Evolutionary conservation across 1,140 invertebrate genomes (phyloP).

Genomic region (Chymomyza costata): DNA sequence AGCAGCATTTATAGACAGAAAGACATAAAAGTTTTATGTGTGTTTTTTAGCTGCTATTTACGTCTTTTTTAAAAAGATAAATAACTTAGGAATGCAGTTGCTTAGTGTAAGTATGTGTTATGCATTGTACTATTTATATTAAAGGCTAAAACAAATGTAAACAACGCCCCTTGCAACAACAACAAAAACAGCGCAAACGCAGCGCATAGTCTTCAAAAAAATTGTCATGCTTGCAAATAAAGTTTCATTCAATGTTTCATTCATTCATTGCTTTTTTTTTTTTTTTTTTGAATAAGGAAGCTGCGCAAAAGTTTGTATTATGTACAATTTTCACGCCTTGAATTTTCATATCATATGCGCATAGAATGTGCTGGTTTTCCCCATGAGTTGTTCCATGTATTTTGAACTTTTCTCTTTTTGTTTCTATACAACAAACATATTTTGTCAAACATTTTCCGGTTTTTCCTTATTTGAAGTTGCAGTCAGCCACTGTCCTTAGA

Average conservation of each 20-base stretch:
- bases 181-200: conserved; percentile 23
- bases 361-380: conserved; percentile 29
- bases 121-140: no score
- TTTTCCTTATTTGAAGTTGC: conserved; percentile 66
- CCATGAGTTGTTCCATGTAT: conserved; percentile 22
- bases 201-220: no score
- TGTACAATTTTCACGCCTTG: conserved; percentile 26
- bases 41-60: conserved; percentile 11
- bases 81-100: conserved; percentile 52
- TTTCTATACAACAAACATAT: conserved; percentile 34
- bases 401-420: conserved; percentile 38
- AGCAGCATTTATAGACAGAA: conserved; percentile 12
- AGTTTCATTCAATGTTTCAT: conserved; percentile 57
- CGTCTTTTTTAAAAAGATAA: conserved; percentile 10
- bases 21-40: conserved; percentile 47
- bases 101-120: neutral
- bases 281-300: conserved; percentile 4
- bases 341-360: conserved; percentile 17
- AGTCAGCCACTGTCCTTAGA: conserved; percentile 44
- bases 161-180: conserved; percentile 7
- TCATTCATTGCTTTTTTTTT: conserved; percentile 34
- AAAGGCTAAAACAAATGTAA: neutral
- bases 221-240: no score
- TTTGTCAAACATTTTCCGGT: conserved; percentile 66
- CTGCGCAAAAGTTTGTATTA: conserved; percentile 12